Percentiles rank a stretch among this genome's conserved stretches.
These are phyloP conservation scores for Neodiprion virginianus DNA, from an alignment of 1,140 invertebrate genomes.

Conservation along the genomic window DNA sequence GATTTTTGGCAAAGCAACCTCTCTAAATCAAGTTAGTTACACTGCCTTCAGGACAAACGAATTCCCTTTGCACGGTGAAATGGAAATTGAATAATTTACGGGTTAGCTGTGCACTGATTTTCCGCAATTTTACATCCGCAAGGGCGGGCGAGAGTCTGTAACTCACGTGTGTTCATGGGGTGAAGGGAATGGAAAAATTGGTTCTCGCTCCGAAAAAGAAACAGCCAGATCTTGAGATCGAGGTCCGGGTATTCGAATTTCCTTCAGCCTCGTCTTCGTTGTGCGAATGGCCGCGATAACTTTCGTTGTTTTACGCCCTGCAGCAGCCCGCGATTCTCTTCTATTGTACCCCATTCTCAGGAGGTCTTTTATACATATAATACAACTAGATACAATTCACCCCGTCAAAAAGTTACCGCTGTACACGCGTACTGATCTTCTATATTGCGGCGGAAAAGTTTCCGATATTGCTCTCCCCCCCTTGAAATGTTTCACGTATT, in stretches of 20 bases:
- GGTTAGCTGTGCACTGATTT: not conserved
- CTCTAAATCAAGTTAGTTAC: too few species aligned
- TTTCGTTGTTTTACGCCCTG: not conserved
- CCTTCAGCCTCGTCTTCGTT: not conserved
- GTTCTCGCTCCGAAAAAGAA: not conserved
- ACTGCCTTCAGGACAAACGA: too few species aligned
- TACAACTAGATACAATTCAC: not conserved
- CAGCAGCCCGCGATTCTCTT: not conserved
- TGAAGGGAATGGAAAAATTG: not conserved
- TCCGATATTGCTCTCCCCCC: not conserved
- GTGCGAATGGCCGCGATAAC: not conserved
- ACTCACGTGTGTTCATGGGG: too few species aligned
- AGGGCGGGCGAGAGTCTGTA: not conserved
- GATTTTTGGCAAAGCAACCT: too few species aligned
- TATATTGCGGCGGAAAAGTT: not conserved
- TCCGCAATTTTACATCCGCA: not conserved
- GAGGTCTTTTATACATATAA: too few species aligned
- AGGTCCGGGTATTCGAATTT: not conserved
- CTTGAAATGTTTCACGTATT: not conserved
- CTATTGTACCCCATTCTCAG: not conserved
- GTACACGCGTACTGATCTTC: not conserved
- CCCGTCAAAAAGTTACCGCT: not conserved
- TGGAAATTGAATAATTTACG: not conserved
- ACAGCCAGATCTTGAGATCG: not conserved
- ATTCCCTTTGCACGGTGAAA: not conserved